A percentile compares a stretch with the other conserved stretches of the same genome.
phyloP scores from a whole-genome alignment of 2,113 vertebrate species.

The Herpetotheres cachinnans region DNA sequence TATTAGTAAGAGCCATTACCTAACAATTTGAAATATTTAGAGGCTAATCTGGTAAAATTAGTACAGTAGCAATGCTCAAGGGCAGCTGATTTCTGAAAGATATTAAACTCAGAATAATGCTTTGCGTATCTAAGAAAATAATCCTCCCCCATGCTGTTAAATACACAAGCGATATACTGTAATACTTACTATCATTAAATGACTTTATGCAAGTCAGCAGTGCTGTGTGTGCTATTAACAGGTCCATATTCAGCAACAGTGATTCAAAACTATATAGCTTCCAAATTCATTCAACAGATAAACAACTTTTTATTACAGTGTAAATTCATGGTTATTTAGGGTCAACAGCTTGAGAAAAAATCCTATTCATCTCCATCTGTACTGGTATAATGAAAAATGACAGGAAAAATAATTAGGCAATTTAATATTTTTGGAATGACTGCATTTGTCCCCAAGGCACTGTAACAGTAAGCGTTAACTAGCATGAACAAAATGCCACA shows the following conservation, averaged over 20 bases:
- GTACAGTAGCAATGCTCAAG: neutral
- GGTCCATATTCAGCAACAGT: neutral
- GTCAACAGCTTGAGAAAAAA: neutral
- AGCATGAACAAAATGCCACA: neutral
- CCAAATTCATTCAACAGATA: neutral
- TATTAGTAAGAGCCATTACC: neutral
- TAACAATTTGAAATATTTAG: slow-evolving; percentile 17
- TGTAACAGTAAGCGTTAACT: neutral
- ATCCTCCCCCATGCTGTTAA: neutral
- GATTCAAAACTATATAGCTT: neutral
- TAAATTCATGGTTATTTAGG: neutral
- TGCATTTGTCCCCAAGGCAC: neutral
- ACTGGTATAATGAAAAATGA: neutral
- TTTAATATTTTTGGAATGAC: neutral
- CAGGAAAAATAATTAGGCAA: neutral
- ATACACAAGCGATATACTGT: neutral
- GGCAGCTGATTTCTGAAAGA: neutral
- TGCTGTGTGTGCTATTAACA: neutral
- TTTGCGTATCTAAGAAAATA: neutral
- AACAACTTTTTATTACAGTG: neutral
- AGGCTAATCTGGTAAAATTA: neutral
- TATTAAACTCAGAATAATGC: neutral
- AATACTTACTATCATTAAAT: neutral
- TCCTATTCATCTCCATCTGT: neutral
- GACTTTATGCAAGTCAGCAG: neutral